Conservation (phyloP, 2,113 vertebrate species). For the Zapus hudsonius region DNA sequence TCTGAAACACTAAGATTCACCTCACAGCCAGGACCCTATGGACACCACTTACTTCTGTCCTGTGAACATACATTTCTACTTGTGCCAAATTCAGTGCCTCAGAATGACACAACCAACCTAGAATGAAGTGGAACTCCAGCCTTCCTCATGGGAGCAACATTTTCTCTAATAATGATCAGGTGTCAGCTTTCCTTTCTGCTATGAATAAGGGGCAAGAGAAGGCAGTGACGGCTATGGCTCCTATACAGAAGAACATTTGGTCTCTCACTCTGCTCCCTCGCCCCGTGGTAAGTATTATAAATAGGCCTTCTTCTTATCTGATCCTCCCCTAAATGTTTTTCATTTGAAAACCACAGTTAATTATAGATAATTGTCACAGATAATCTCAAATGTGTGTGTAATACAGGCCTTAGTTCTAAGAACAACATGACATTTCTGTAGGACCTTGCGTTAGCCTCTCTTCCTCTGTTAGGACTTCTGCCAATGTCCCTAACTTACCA, state of each 20-base stretch:
- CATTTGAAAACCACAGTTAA: slow-evolving; percentile 90
- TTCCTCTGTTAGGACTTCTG: slow-evolving; percentile 54
- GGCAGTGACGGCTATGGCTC: slow-evolving; percentile 39
- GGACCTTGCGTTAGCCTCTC: slow-evolving; percentile 67
- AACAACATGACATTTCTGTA: slow-evolving; percentile 82
- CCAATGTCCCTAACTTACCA: background rate
- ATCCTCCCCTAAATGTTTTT: slow-evolving; percentile 87
- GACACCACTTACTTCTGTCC: background rate
- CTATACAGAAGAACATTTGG: too few relatives aligned
- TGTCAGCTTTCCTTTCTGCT: slow-evolving; percentile 48
- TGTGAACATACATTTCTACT: background rate
- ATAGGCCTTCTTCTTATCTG: slow-evolving; percentile 85
- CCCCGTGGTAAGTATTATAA: slow-evolving; percentile 80
- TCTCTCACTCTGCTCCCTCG: accelerated
- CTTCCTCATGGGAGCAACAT: background rate
- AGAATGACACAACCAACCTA: background rate
- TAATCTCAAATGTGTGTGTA: slow-evolving; percentile 87
- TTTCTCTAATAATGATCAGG: slow-evolving; percentile 52
- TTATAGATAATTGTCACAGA: slow-evolving; percentile 88
- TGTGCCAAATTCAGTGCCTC: background rate
- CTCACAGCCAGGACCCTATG: background rate
- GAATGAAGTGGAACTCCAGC: background rate
- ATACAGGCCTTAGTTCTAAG: slow-evolving; percentile 83
- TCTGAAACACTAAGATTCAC: background rate
- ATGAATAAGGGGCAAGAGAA: slow-evolving; percentile 50